These are phyloP conservation scores for Scaptomyza caliginosa DNA, from an alignment of 2,888 invertebrate genomes.

Conservation along the genomic window DNA sequence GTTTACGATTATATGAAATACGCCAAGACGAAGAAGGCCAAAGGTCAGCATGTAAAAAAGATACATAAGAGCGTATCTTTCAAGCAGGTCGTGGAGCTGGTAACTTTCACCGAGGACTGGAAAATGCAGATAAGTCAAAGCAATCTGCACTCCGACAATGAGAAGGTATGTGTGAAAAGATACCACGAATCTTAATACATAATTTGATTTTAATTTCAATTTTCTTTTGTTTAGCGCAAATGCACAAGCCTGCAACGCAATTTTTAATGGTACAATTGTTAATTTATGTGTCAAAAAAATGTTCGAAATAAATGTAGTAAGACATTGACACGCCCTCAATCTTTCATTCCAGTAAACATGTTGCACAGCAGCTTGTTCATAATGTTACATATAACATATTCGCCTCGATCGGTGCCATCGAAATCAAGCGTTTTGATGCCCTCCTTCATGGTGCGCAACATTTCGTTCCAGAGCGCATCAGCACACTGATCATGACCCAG, in stretches of 20 bases:
- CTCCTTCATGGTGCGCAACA: constrained; percentile 65
- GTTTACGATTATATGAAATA: constrained; percentile 67
- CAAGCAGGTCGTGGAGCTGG: constrained; percentile 51
- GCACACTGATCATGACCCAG: constrained; percentile 57
- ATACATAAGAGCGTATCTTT: constrained; percentile 46
- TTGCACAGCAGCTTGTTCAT: constrained; percentile 58
- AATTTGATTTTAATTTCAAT: not conserved
- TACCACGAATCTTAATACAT: too few relatives aligned
- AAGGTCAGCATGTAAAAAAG: constrained; percentile 5
- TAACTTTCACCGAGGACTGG: constrained; percentile 59
- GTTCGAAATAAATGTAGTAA: constrained; percentile 13
- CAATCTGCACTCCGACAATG: constrained; percentile 53
- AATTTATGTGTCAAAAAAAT: constrained; percentile 29
- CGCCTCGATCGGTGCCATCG: constrained; percentile 61
- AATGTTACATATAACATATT: constrained; percentile 68
- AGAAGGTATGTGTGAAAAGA: constrained; percentile 71
- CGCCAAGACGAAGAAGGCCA: constrained; percentile 40
- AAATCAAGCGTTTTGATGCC: constrained; percentile 67
- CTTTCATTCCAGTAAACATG: constrained; percentile 19
- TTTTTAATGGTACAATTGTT: constrained; percentile 32
- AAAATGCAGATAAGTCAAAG: constrained; percentile 37
- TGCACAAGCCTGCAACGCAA: constrained; percentile 37
- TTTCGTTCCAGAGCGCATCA: constrained; percentile 47
- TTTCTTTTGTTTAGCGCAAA: constrained; percentile 32
- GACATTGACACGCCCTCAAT: not conserved